These are phyloP conservation scores for Megalonaias nervosa DNA, from an alignment of 1,140 invertebrate species.

Conservation along the genomic window DNA sequence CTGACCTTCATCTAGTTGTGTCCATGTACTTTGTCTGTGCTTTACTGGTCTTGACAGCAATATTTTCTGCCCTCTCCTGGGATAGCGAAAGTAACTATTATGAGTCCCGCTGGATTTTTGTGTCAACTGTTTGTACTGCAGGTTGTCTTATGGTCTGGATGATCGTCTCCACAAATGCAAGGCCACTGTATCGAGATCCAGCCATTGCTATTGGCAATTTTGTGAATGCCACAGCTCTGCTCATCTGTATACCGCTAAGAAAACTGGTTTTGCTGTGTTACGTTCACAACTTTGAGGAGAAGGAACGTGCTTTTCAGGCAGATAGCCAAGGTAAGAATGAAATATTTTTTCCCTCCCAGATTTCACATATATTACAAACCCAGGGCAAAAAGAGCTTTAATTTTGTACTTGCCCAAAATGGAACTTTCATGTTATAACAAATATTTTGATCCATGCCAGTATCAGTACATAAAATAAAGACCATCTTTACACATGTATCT, in stretches of 20 bases:
- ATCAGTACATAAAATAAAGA: too few relatives aligned
- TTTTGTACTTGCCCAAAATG: too few relatives aligned
- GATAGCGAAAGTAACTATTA: constrained; percentile 65
- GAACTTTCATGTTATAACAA: too few relatives aligned
- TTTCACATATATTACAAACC: too few relatives aligned
- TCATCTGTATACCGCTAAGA: constrained; percentile 64
- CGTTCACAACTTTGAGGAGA: constrained; percentile 36
- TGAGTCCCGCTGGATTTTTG: constrained; percentile 72
- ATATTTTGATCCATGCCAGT: too few relatives aligned
- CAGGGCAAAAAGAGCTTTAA: too few relatives aligned
- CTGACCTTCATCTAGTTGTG: constrained; percentile 70
- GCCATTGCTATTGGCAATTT: constrained; percentile 67
- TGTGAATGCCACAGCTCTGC: constrained; percentile 62
- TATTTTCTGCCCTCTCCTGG: constrained; percentile 70
- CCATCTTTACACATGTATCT: too few relatives aligned
- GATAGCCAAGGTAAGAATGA: neutral
- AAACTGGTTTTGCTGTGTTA: constrained; percentile 65
- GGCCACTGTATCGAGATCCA: constrained; percentile 54
- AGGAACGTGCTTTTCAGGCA: neutral
- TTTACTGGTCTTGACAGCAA: constrained; percentile 67
- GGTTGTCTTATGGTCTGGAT: constrained; percentile 71
- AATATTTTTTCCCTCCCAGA: neutral
- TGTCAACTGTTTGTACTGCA: constrained; percentile 59
- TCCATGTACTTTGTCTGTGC: constrained; percentile 72
- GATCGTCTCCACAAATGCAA: constrained; percentile 68